phyloP scores from a whole-genome alignment of 2,888 invertebrate species.

The Lasioglossum malachurum region DNA sequence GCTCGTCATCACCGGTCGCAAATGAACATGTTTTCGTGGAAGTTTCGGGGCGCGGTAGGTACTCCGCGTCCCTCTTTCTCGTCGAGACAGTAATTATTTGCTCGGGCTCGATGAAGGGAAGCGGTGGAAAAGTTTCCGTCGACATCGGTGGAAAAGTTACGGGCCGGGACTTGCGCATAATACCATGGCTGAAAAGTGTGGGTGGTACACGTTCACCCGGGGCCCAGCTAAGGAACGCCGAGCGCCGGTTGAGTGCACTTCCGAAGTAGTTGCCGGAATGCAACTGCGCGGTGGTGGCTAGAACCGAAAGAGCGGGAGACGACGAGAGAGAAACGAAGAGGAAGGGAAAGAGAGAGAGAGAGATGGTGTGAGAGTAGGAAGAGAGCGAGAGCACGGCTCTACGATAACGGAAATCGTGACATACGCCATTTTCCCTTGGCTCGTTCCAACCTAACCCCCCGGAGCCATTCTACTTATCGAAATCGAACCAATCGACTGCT shows the following conservation, averaged over 20 bases:
- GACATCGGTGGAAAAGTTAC: constrained; percentile 60
- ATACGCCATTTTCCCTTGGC: constrained; percentile 64
- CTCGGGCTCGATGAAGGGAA: constrained; percentile 50
- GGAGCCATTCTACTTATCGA: constrained; percentile 63
- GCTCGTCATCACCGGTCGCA: background rate
- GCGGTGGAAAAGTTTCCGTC: constrained; percentile 59
- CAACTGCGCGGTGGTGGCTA: constrained; percentile 40
- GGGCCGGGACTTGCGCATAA: constrained; percentile 66
- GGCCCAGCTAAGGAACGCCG: constrained; percentile 38
- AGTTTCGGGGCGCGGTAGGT: constrained; percentile 45
- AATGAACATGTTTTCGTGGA: constrained; percentile 61
- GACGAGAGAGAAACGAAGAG: background rate
- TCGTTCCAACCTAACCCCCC: constrained; percentile 21
- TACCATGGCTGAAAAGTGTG: constrained; percentile 47
- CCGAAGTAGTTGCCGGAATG: constrained; percentile 70
- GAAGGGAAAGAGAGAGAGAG: too few relatives aligned
- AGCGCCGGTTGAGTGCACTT: constrained; percentile 68
- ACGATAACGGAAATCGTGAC: constrained; percentile 71
- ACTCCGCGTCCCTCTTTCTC: constrained; percentile 22
- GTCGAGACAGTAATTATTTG: constrained; percentile 70
- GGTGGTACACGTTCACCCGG: background rate
- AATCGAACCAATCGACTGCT: constrained; percentile 52
- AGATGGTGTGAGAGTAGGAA: background rate
- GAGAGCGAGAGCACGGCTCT: constrained; percentile 41
- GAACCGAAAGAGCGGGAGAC: background rate